Conservation (phyloP, 2,113 vertebrate species). For the Perca flavescens region DNA sequence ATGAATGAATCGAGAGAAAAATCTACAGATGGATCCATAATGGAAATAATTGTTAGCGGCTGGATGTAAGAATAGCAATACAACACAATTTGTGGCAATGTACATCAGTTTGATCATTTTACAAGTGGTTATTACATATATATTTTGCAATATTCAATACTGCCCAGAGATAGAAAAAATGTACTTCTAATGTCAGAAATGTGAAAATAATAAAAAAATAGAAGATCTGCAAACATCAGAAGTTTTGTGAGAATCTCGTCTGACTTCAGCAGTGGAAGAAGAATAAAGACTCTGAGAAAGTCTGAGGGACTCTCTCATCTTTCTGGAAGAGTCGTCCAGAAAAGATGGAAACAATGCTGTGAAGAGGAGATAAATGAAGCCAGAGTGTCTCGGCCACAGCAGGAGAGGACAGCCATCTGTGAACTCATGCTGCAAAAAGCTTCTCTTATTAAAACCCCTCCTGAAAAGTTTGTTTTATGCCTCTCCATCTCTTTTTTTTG, state of each 20-base stretch:
- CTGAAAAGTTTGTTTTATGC: slow-evolving; percentile 43
- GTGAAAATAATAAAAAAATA: neutral
- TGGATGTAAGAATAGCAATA: neutral
- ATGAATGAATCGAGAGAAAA: no score
- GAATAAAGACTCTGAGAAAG: neutral
- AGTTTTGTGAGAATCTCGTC: neutral
- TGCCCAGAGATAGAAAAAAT: no score
- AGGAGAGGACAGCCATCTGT: slow-evolving; percentile 64
- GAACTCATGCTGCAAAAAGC: slow-evolving; percentile 45
- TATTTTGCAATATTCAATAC: no score
- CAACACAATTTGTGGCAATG: neutral
- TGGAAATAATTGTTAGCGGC: neutral
- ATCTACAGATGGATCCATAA: neutral
- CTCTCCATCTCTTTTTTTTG: slow-evolving; percentile 31
- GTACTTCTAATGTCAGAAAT: neutral
- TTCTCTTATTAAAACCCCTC: slow-evolving; percentile 55
- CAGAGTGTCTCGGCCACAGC: slow-evolving; percentile 34
- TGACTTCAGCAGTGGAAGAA: neutral
- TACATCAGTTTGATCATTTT: neutral
- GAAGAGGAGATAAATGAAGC: slow-evolving; percentile 64
- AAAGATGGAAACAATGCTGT: slow-evolving; percentile 45
- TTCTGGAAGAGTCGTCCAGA: slow-evolving; percentile 16
- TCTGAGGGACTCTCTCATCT: slow-evolving; percentile 8
- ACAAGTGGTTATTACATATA: neutral
- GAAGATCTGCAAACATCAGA: neutral